Conservation (phyloP, 2,113 vertebrate species). For the Piaya cayana region DNA sequence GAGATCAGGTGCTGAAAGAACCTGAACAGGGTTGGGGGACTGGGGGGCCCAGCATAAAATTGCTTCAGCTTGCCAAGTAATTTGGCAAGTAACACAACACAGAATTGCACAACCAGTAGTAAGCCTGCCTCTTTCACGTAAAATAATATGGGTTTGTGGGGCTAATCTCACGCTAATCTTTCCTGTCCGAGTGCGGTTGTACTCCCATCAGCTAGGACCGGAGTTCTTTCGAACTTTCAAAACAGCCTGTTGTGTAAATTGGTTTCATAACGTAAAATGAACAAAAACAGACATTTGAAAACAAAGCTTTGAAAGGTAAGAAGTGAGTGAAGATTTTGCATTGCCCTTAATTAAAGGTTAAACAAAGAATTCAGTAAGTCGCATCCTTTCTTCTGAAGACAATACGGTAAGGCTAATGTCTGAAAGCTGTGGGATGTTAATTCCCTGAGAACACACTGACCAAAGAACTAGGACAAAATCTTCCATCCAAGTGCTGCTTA, state of each 20-base stretch:
- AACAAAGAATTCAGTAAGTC: not conserved
- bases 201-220: not conserved
- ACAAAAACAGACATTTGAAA: not conserved
- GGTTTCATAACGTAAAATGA: not conserved
- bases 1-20: not conserved
- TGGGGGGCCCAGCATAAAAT: not conserved
- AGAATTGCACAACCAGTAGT: not conserved
- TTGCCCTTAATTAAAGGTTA: not conserved
- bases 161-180: conserved; percentile 48
- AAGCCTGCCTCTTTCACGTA: conserved; percentile 31
- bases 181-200: not conserved
- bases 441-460: not conserved
- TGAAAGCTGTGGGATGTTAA: not conserved
- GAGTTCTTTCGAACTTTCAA: not conserved
- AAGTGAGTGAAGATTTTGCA: not conserved
- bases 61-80: not conserved
- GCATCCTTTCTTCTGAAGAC: not conserved
- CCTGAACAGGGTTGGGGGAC: not conserved
- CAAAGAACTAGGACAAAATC: not conserved
- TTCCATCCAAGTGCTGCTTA: not conserved
- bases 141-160: conserved; percentile 1
- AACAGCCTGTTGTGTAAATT: conserved; percentile 26
- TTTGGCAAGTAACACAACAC: conserved; percentile 10
- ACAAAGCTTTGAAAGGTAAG: not conserved
- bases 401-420: not conserved